These are phyloP conservation scores for Aleiodes alternator DNA, from an alignment of 2,888 invertebrate species.

Conservation along the genomic window DNA sequence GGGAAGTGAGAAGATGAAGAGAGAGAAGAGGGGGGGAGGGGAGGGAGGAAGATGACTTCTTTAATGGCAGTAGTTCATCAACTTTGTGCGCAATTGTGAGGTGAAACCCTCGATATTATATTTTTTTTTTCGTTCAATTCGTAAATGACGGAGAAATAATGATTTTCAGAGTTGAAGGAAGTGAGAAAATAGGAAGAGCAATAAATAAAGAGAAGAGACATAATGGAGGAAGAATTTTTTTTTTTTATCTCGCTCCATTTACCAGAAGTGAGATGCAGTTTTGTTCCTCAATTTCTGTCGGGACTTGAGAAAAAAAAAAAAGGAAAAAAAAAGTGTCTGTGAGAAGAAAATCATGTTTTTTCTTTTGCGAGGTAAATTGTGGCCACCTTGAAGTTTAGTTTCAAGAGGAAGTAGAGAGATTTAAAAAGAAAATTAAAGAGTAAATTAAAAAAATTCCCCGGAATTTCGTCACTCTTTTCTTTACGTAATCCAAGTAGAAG, in stretches of 20 bases:
- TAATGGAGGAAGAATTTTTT: slow-evolving; percentile 42
- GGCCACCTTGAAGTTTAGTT: too few species aligned
- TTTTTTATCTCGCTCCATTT: slow-evolving; percentile 49
- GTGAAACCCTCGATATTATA: slow-evolving; percentile 10
- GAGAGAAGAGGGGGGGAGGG: neutral
- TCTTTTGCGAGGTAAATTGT: too few species aligned
- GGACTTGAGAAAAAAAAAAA: slow-evolving; percentile 15
- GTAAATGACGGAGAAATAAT: neutral
- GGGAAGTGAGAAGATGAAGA: neutral
- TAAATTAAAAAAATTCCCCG: too few species aligned
- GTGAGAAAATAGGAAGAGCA: slow-evolving; percentile 29
- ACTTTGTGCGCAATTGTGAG: slow-evolving; percentile 10
- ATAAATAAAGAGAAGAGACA: slow-evolving; percentile 39
- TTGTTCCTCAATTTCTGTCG: slow-evolving; percentile 29
- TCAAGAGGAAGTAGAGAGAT: too few species aligned
- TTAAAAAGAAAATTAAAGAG: too few species aligned
- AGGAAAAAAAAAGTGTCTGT: neutral
- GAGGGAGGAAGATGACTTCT: slow-evolving; percentile 11
- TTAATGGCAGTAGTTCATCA: slow-evolving; percentile 34
- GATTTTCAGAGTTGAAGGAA: neutral
- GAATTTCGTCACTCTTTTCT: neutral
- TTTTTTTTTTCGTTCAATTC: neutral
- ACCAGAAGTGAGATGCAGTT: slow-evolving; percentile 43
- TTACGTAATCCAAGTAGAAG: slow-evolving; percentile 21
- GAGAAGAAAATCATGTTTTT: neutral